phyloP scores from a whole-genome alignment of 2,888 invertebrate species.

The Trypoxylon attenuatum region DNA sequence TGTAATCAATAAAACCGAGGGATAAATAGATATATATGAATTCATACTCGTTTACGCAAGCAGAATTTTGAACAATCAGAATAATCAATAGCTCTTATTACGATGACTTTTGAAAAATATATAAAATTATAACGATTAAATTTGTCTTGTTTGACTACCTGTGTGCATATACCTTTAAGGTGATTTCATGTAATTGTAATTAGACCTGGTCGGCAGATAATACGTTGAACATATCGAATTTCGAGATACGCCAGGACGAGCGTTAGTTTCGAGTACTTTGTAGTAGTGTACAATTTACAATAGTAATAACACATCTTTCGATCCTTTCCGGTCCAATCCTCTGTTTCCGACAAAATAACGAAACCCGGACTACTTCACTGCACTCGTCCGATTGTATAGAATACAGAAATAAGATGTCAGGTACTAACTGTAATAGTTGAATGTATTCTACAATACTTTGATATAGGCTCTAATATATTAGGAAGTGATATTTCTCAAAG shows the following conservation, averaged over 20 bases:
- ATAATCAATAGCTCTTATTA: too few relatives aligned
- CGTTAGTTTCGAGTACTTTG: too few relatives aligned
- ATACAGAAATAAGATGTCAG: neutral
- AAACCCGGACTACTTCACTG: conserved; percentile 6
- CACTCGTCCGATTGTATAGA: neutral
- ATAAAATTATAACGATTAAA: too few relatives aligned
- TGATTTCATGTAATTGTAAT: conserved; percentile 13
- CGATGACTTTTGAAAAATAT: too few relatives aligned
- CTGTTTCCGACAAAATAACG: conserved; percentile 4
- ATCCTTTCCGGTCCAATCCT: conserved; percentile 12
- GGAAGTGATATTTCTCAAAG: neutral
- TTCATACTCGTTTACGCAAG: too few relatives aligned
- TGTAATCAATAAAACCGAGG: neutral
- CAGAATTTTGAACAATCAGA: too few relatives aligned
- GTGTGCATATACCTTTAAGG: conserved; percentile 1
- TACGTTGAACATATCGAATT: conserved; percentile 19
- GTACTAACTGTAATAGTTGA: neutral
- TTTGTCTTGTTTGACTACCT: conserved; percentile 2
- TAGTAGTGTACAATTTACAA: too few relatives aligned
- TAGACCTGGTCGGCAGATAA: conserved; percentile 21
- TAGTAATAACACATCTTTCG: too few relatives aligned
- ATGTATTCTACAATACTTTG: neutral
- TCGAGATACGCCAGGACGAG: neutral
- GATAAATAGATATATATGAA: neutral
- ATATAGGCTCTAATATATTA: neutral